phyloP scores from a whole-genome alignment of 2,113 vertebrate species.

The Microtus oregoni region DNA sequence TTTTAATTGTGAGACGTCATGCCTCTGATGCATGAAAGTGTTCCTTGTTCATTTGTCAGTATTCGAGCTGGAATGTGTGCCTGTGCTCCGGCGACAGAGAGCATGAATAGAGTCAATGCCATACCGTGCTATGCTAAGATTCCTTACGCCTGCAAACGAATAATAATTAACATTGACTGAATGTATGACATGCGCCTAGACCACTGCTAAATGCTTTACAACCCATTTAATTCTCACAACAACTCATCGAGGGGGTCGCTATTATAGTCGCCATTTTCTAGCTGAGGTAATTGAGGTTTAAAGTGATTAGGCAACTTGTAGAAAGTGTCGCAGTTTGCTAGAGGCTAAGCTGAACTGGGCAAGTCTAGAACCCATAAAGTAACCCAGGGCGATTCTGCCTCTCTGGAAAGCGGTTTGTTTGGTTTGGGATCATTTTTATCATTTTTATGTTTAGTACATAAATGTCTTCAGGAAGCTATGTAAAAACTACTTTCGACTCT shows the following conservation, averaged over 20 bases:
- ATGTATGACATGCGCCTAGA: neutral
- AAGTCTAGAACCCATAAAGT: neutral
- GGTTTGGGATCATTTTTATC: neutral
- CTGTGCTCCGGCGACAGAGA: conserved; percentile 66
- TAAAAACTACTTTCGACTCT: neutral
- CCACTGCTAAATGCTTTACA: conserved; percentile 50
- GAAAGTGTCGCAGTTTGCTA: conserved; percentile 30
- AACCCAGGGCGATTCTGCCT: neutral
- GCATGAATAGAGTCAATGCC: conserved; percentile 63
- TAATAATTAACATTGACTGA: conserved; percentile 54
- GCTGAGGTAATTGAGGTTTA: conserved; percentile 67
- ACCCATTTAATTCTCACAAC: conserved; percentile 61
- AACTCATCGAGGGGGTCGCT: neutral
- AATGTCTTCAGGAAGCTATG: neutral
- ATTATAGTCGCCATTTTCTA: conserved; percentile 60
- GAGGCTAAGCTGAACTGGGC: neutral
- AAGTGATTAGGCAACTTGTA: conserved; percentile 51
- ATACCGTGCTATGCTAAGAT: neutral
- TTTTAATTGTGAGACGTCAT: conserved; percentile 83
- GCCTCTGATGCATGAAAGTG: conserved; percentile 74
- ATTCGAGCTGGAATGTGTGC: conserved; percentile 68
- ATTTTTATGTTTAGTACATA: neutral
- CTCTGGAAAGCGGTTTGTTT: neutral
- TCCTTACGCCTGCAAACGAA: conserved; percentile 38
- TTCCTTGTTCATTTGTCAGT: conserved; percentile 79